Base-by-base conservation (phyloP, 2,888 invertebrate species). In the Amphipyra tragopoginis region DNA sequence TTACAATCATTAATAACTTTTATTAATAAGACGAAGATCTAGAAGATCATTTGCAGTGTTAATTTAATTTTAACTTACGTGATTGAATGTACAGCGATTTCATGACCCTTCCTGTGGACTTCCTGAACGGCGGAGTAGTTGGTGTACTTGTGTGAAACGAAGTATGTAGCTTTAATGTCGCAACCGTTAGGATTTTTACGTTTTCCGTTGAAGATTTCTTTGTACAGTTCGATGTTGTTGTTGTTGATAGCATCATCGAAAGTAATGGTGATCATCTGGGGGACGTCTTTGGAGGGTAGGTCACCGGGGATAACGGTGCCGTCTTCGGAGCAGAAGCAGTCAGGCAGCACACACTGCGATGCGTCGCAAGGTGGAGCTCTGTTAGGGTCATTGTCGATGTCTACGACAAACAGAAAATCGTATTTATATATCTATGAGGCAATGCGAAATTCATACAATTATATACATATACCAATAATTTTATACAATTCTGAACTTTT, bases 241-340 rank as follows among this genome's bases (percentile, higher is more conserved):
- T 98, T 98, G 91, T 98, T 98, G 91, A 98, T 98, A 84, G 98
- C 98, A 84, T 98, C 98, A 86, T 98, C 98, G 88, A 98, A 98
- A 52, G 98, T 98, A 86, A 98, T 97, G 61, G 98, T 98, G 86
- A 98, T 97, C 98, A 98, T 98, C 95, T 98, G 98, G 5, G 98
- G 98, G 0, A 98, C 98, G 84, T 98, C 98, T 92, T 96, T 97
- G 68, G 96, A 89, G 11, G 97, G 98, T 50, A 98, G 93, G 85
- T 98, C 98, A 11, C 98, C 98, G 68, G 98, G 98, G 79, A 98
- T 97, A 44, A 96, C 95, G 39, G 98, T 98, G 72, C 98, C 98
- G 86, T 98, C 98, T 89, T 98, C 98, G 9, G 98, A 98, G 87
- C 98, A 98, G 97, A 98, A 98, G 89, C 98, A 98, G 89, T 98